Conservation (phyloP, 2,113 vertebrate species). For the Tragulus kanchil region DNA sequence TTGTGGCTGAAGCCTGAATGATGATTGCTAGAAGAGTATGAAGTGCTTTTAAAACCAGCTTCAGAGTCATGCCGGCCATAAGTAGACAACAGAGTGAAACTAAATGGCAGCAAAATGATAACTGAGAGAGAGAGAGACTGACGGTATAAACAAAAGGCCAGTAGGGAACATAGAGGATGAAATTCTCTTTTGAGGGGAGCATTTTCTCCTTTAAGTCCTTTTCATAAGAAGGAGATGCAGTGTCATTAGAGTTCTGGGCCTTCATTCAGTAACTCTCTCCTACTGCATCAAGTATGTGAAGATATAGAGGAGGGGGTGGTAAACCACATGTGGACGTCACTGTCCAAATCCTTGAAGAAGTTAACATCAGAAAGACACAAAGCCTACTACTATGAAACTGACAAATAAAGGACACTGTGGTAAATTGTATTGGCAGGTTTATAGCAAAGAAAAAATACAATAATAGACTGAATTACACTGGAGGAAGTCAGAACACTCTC, state of each 20-base stretch:
- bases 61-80: conserved; percentile 44
- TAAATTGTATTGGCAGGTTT: conserved; percentile 14
- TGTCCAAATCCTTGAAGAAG: neutral
- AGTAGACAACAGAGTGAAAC: conserved; percentile 5
- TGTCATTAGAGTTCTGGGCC: neutral
- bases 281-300: neutral
- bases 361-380: neutral
- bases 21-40: neutral
- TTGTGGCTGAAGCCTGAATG: neutral
- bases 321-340: neutral
- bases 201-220: neutral
- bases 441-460: conserved; percentile 44
- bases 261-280: neutral
- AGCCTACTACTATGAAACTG: neutral
- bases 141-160: neutral
- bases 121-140: neutral
- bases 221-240: neutral
- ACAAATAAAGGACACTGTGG: neutral
- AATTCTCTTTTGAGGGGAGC: neutral
- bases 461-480: neutral
- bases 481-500: neutral
- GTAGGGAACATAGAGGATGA: neutral
- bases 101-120: conserved; percentile 15
- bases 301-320: neutral
- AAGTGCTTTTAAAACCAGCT: conserved; percentile 28